Base-by-base conservation (phyloP, 2,113 vertebrate genomes). In the Panurus biarmicus region DNA sequence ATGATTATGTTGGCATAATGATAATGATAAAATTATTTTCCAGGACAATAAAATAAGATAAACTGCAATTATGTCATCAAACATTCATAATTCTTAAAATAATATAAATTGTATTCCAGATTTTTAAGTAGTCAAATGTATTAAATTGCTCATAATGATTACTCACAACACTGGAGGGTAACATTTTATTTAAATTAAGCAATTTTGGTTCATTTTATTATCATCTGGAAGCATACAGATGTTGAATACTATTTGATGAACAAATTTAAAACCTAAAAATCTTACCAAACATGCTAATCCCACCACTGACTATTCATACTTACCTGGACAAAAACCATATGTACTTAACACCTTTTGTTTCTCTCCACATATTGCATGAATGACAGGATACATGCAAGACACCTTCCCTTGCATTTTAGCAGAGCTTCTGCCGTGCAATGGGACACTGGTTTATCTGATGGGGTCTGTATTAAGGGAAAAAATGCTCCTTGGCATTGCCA, bases 341-440 rank as follows among this genome's bases (percentile, higher is more conserved):
- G 9, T 44, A 23, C 82, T 58, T 70, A 76, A 82, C 35, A 64
- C 56, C 87, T 94, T 94, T 85, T 93, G 85, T 93, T 94, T 89
- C 36, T 81, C 42, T 76, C 45, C 69, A 66, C 11, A 10, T 21
- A 42, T 3, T 78, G 47, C 5, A 66, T 14, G 16, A 25, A 12
- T n/a, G 58, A 54, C 48, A 83, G 57, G 53, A 57, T 15, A 44
- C 25, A 56, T 5, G 58, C 61, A 36, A 67, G 14, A 29, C 23
- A n/a, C 31, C 29, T 81, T 67, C 88, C 51, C 60, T 40, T 53
- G 53, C 5, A 1, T 80, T 38, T 86, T 40, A 38, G 38, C 11
- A 10, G 29, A 85, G 77, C 56, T 79, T 31, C 47, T 95, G 85
- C 65, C 31, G 11, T n/a, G 77, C 81, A 70, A 0, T 70, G 74